Evolutionary conservation across 2,888 invertebrate genomes (phyloP).

Genomic region (Melipona bicolor): DNA sequence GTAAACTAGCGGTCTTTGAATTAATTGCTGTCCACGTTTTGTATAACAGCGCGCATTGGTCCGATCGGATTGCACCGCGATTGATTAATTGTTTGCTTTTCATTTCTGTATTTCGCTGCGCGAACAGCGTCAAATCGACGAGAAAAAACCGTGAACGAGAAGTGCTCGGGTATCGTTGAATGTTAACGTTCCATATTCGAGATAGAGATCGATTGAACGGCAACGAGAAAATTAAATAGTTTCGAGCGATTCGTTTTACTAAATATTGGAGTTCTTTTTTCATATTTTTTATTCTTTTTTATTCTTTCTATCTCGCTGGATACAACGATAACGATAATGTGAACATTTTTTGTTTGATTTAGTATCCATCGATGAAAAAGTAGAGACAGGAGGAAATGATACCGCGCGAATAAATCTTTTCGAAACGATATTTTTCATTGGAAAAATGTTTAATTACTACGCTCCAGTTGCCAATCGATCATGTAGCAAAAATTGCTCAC

Average conservation of each 20-base stretch:
- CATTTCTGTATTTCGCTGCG: not conserved
- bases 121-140: not conserved
- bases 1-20: constrained; percentile 7
- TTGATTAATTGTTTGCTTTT: not conserved
- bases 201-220: not conserved
- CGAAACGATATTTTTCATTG: not conserved
- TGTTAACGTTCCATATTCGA: not conserved
- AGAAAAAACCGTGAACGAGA: not conserved
- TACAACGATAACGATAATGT: not conserved
- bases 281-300: too few relatives aligned
- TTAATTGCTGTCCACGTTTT: constrained; percentile 2
- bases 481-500: not conserved
- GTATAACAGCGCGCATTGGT: not conserved
- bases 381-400: not conserved
- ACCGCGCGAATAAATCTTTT: not conserved
- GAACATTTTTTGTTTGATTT: not conserved
- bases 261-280: not conserved
- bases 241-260: not conserved
- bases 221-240: not conserved
- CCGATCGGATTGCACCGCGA: not conserved
- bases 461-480: not conserved
- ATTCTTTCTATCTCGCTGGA: not conserved
- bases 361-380: not conserved
- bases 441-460: not conserved
- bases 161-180: not conserved